Evolutionary conservation across 2,888 invertebrate genomes (phyloP).

Genomic region (Cordilura impudica): DNA sequence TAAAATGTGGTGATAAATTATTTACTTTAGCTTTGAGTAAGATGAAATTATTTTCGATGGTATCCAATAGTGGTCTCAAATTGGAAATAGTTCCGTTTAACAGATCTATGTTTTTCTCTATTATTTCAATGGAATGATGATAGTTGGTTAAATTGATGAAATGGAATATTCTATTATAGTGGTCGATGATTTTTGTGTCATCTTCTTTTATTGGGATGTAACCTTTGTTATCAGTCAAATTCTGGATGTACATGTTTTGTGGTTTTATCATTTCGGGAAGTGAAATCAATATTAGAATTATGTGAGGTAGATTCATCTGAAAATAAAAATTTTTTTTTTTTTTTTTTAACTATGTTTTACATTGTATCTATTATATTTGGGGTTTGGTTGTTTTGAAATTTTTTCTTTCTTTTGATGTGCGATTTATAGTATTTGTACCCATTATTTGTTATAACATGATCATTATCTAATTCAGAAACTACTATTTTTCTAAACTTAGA

Average conservation of each 20-base stretch:
- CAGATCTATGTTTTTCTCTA: neutral
- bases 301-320: neutral
- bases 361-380: too few relatives aligned
- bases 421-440: slow-evolving; percentile 37
- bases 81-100: too few relatives aligned
- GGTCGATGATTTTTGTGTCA: too few relatives aligned
- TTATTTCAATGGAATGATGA: too few relatives aligned
- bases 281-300: neutral
- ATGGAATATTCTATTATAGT: too few relatives aligned
- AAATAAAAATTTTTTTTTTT: too few relatives aligned
- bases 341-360: too few relatives aligned
- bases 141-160: too few relatives aligned
- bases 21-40: neutral
- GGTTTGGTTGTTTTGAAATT: neutral
- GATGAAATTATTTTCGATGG: neutral
- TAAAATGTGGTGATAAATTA: too few relatives aligned
- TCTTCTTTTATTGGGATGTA: neutral
- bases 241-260: neutral
- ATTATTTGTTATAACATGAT: slow-evolving; percentile 14
- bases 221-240: neutral
- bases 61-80: neutral
- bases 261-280: neutral
- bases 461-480: neutral
- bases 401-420: slow-evolving; percentile 12
- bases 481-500: slow-evolving; percentile 24